Evolutionary conservation across 2,113 vertebrate species (phyloP).

Genomic region (Poeciliopsis prolifica): DNA sequence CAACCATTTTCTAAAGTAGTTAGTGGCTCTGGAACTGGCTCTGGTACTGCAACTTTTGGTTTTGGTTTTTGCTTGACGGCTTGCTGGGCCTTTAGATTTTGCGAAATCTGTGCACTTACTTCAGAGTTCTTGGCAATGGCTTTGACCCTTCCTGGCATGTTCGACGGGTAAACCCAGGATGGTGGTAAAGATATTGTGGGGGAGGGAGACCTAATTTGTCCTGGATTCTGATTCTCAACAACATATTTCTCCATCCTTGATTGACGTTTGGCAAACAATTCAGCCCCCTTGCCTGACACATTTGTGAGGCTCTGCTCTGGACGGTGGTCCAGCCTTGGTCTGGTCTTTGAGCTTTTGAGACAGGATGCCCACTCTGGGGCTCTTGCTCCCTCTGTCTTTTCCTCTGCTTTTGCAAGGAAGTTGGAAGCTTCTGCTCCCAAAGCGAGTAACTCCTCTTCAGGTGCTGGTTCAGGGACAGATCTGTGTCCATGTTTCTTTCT

Average conservation of each 20-base stretch:
- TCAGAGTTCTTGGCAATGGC: slow-evolving; percentile 82
- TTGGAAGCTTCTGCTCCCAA: slow-evolving; percentile 96
- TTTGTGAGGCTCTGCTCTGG: slow-evolving; percentile 89
- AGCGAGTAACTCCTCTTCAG: slow-evolving; percentile 89
- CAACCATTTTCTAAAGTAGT: slow-evolving; percentile 82
- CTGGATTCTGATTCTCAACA: slow-evolving; percentile 80
- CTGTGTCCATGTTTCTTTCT: slow-evolving; percentile 85
- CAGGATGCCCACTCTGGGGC: slow-evolving; percentile 91
- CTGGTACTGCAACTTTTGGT: slow-evolving; percentile 44
- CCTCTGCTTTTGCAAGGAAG: slow-evolving; percentile 82
- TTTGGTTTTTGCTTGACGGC: slow-evolving; percentile 66
- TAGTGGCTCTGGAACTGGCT: slow-evolving; percentile 73
- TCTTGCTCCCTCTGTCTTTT: slow-evolving; percentile 45
- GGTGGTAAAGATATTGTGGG: slow-evolving; percentile 96
- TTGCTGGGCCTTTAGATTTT: slow-evolving; percentile 77
- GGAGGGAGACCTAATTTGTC: slow-evolving; percentile 84
- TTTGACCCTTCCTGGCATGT: slow-evolving; percentile 82
- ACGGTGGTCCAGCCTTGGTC: slow-evolving; percentile 80
- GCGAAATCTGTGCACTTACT: slow-evolving; percentile 67
- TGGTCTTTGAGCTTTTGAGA: slow-evolving; percentile 89
- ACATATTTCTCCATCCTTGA: slow-evolving; percentile 95
- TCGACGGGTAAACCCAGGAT: slow-evolving; percentile 91
- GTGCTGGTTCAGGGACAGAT: slow-evolving; percentile 77
- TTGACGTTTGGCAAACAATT: slow-evolving; percentile 92
- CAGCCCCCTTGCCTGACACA: slow-evolving; percentile 91